These are phyloP conservation scores for Anthophora plumipes DNA, from an alignment of 2,888 invertebrate species.

Conservation along the genomic window DNA sequence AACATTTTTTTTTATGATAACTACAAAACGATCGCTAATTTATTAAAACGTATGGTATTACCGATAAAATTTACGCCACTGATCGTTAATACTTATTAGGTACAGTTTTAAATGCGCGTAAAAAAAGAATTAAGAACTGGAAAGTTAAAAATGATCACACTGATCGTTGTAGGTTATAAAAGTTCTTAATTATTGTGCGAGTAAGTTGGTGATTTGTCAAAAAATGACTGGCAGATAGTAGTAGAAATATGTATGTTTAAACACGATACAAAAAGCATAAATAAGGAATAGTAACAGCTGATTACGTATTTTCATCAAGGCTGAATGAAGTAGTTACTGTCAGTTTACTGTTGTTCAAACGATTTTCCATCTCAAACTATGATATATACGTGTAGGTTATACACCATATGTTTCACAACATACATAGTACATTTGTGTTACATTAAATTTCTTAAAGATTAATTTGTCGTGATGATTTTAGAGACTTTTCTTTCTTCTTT, in stretches of 20 bases:
- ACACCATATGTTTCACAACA: constrained; percentile 59
- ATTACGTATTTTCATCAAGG: constrained; percentile 75
- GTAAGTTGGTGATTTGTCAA: constrained; percentile 36
- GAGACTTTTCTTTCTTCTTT: not conserved
- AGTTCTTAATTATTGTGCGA: constrained; percentile 27
- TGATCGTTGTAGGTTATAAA: constrained; percentile 41
- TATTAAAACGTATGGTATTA: constrained; percentile 8
- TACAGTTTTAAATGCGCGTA: not conserved
- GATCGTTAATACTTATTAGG: constrained; percentile 5
- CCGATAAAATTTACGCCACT: not conserved
- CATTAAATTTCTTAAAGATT: not conserved
- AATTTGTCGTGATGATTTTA: not conserved
- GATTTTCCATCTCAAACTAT: constrained; percentile 45
- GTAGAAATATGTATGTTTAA: constrained; percentile 38
- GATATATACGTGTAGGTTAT: constrained; percentile 37
- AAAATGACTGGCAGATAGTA: constrained; percentile 46
- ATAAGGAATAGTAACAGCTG: constrained; percentile 57
- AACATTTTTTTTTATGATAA: constrained; percentile 41
- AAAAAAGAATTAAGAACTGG: constrained; percentile 7
- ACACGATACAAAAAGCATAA: constrained; percentile 59
- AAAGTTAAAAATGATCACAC: not conserved
- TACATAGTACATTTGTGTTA: constrained; percentile 4
- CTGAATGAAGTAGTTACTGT: constrained; percentile 77
- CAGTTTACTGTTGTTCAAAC: constrained; percentile 63
- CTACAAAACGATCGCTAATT: constrained; percentile 28